A percentile compares a stretch with the other conserved stretches of the same genome.
Conservation (phyloP, 1,140 invertebrate species). For the Drosophila pseudoobscura region DNA sequence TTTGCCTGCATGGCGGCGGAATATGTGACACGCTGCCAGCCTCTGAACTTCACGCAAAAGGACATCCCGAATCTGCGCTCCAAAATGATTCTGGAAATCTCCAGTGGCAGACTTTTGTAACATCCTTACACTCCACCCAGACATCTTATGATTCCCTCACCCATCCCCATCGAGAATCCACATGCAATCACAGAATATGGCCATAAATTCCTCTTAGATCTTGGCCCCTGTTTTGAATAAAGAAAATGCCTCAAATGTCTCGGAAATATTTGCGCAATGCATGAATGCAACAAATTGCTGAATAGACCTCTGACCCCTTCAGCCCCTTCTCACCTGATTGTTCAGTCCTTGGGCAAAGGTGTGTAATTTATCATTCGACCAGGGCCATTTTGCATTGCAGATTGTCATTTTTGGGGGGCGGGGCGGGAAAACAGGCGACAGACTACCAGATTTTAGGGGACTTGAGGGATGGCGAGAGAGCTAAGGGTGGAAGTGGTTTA, state of each 20-base stretch:
- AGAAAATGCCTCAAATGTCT: conserved; percentile 49
- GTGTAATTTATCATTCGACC: conserved; percentile 55
- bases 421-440: background rate
- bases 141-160: background rate
- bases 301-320: conserved; percentile 1
- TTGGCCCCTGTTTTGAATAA: conserved; percentile 16
- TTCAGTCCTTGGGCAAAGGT: conserved; percentile 36
- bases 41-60: conserved; percentile 91
- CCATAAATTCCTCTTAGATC: conserved; percentile 32
- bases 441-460: conserved; percentile 6
- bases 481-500: background rate
- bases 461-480: too few species aligned
- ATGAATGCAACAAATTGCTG: conserved; percentile 62
- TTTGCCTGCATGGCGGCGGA: conserved; percentile 98
- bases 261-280: conserved; percentile 59
- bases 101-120: conserved; percentile 72
- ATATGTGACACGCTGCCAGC: conserved; percentile 90
- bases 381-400: conserved; percentile 55
- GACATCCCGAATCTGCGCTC: conserved; percentile 96
- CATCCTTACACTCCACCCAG: too few species aligned
- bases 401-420: conserved; percentile 25
- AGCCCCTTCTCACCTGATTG: conserved; percentile 27
- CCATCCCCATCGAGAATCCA: background rate
- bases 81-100: conserved; percentile 96
- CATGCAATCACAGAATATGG: conserved; percentile 17